Conservation (phyloP, 2,113 vertebrate species). For the Hypocryptadius cinnamomeus region DNA sequence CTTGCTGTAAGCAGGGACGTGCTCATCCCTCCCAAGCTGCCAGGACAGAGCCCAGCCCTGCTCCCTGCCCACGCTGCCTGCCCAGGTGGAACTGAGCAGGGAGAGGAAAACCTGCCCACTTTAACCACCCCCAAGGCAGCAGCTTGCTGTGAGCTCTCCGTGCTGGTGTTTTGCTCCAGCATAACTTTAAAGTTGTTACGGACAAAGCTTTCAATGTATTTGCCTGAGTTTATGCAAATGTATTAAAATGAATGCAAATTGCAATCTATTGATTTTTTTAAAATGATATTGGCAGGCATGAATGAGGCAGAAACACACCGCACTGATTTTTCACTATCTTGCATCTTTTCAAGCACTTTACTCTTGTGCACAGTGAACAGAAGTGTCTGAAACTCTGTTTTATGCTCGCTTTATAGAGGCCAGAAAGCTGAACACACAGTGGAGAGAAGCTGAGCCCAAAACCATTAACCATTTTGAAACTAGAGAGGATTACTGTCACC, state of each 20-base stretch:
- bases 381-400: not conserved
- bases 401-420: not conserved
- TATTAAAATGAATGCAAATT: slow-evolving; percentile 66
- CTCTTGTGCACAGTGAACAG: not conserved
- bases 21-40: not conserved
- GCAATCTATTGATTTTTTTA: slow-evolving; percentile 61
- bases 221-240: slow-evolving; percentile 48
- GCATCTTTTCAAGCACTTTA: slow-evolving; percentile 26
- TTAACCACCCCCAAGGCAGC: not conserved
- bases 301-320: slow-evolving; percentile 28
- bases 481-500: not conserved
- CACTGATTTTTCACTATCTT: slow-evolving; percentile 49
- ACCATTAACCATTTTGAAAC: not conserved
- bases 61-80: not conserved
- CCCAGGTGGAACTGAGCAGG: fast-evolving
- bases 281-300: slow-evolving; percentile 50
- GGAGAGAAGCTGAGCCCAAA: not conserved
- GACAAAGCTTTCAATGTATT: slow-evolving; percentile 32
- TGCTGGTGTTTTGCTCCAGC: not conserved
- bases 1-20: not conserved
- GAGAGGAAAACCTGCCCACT: not conserved
- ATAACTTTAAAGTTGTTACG: slow-evolving; percentile 22
- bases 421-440: not conserved
- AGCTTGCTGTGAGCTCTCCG: not conserved
- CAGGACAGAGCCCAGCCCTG: not conserved